Conservation (phyloP, 2,888 invertebrate genomes). For the Mesopsocus fuscifrons region DNA sequence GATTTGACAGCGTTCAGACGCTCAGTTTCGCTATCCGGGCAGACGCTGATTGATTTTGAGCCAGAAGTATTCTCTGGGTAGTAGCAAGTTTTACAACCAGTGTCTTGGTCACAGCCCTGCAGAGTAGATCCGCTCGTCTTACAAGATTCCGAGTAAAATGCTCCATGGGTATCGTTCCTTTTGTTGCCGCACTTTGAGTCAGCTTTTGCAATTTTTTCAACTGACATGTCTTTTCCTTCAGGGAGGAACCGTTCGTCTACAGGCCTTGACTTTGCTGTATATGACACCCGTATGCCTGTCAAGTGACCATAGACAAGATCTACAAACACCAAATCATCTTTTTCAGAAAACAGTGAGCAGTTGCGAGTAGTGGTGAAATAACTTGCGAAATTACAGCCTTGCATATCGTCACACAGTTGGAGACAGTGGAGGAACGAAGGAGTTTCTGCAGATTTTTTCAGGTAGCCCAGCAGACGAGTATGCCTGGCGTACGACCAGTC, state of each 20-base stretch:
- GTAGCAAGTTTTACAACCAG: neutral
- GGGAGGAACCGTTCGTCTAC: neutral
- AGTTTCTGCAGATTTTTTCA: neutral
- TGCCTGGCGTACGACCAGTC: conserved; percentile 14
- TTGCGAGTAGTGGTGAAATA: neutral
- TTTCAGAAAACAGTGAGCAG: neutral
- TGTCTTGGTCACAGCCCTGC: neutral
- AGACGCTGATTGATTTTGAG: neutral
- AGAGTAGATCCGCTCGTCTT: neutral
- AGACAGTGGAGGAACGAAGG: neutral
- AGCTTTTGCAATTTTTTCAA: neutral
- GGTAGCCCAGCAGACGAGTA: conserved; percentile 4
- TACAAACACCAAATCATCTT: neutral
- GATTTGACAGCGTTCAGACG: neutral
- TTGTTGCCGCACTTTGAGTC: neutral
- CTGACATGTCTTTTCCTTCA: neutral
- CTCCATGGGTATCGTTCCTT: neutral
- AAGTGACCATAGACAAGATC: neutral
- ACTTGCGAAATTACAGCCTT: neutral
- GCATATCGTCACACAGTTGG: neutral
- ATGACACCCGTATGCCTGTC: neutral
- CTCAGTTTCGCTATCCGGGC: neutral
- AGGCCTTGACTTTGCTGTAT: neutral
- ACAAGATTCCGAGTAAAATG: neutral
- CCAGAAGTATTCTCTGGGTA: neutral